These are phyloP conservation scores for Himalopsyche anomala DNA, from an alignment of 2,888 invertebrate genomes.

Conservation along the genomic window DNA sequence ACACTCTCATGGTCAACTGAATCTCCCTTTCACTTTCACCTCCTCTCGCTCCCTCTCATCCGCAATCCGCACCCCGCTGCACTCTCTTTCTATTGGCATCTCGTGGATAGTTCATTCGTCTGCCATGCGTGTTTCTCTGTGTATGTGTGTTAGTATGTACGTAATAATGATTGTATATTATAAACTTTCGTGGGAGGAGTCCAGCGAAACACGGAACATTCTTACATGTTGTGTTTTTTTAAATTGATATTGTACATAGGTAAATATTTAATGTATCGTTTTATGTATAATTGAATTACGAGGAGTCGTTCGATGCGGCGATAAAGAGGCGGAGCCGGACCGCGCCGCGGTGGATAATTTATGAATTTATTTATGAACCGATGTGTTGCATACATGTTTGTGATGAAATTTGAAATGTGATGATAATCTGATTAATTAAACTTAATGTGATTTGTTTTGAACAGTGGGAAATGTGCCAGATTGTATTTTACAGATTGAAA, in stretches of 20 bases:
- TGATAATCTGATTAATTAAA: conserved; percentile 58
- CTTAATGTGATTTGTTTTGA: conserved; percentile 58
- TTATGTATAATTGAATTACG: conserved; percentile 61
- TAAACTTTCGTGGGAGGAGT: conserved; percentile 48
- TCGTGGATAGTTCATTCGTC: conserved; percentile 53
- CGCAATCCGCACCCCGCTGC: conserved; percentile 45
- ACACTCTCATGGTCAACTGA: conserved; percentile 96
- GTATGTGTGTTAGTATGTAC: conserved; percentile 59
- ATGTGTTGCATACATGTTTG: conserved; percentile 48
- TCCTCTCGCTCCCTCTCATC: conserved; percentile 31
- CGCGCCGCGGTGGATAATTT: conserved; percentile 3
- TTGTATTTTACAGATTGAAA: conserved; percentile 50
- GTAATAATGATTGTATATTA: conserved; percentile 56
- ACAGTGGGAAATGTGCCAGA: conserved; percentile 53
- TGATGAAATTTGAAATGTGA: conserved; percentile 61
- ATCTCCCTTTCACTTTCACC: conserved; percentile 51
- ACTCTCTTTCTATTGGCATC: conserved; percentile 53
- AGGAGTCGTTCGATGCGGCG: conserved; percentile 46
- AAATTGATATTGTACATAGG: conserved; percentile 63
- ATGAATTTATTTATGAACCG: conserved; percentile 43
- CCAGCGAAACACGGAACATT: conserved; percentile 53
- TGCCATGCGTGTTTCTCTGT: conserved; percentile 54
- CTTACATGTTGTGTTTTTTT: conserved; percentile 61
- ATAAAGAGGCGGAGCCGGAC: not conserved
- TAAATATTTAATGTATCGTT: conserved; percentile 60